These are phyloP conservation scores for Caenorhabditis inopinata DNA, from an alignment of 1,140 invertebrate species.

Conservation along the genomic window DNA sequence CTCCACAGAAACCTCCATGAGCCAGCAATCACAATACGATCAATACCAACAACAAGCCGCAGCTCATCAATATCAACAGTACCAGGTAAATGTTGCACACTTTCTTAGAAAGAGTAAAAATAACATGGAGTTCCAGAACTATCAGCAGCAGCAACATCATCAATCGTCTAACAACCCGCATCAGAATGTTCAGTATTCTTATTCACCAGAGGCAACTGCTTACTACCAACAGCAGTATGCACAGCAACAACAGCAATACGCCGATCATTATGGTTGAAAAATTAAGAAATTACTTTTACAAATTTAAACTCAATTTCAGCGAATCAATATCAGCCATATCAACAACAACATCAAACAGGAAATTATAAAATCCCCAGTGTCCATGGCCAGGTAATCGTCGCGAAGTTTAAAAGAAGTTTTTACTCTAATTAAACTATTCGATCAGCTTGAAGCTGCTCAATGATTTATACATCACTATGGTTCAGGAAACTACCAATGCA, in stretches of 20 bases:
- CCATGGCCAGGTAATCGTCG: neutral
- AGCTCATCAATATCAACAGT: neutral
- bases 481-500: too few species aligned
- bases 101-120: too few species aligned
- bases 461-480: too few species aligned
- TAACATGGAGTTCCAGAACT: neutral
- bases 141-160: constrained; percentile 37
- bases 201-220: neutral
- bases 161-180: too few species aligned
- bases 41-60: constrained; percentile 31
- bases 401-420: neutral
- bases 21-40: constrained; percentile 30
- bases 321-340: neutral
- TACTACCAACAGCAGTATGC: constrained; percentile 25
- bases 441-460: too few species aligned
- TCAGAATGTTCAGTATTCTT: too few species aligned
- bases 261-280: neutral
- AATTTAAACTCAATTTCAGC: too few species aligned
- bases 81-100: neutral
- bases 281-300: too few species aligned
- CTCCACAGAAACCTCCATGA: neutral
- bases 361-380: neutral
- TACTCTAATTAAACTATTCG: neutral
- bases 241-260: constrained; percentile 18
- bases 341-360: neutral